These are phyloP conservation scores for Ataeniobius toweri DNA, from an alignment of 2,797 vertebrate genomes.

Conservation along the genomic window DNA sequence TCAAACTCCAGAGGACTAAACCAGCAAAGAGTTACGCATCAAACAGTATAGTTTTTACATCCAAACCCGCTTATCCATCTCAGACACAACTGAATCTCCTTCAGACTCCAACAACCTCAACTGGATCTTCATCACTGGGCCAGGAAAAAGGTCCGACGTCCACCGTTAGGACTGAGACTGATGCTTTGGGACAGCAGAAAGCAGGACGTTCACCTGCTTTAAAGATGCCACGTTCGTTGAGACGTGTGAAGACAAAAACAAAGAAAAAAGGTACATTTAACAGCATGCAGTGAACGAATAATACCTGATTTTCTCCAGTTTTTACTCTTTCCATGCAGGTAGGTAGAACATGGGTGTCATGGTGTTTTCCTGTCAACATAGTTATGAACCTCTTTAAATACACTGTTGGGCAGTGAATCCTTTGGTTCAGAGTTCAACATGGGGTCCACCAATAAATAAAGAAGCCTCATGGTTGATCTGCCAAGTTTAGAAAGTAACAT, in stretches of 20 bases:
- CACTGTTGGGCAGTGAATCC: too few species aligned
- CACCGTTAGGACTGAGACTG: neutral
- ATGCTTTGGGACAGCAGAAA: neutral
- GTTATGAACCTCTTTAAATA: too few species aligned
- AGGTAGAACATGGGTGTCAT: too few species aligned
- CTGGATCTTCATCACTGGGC: neutral
- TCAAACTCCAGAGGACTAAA: neutral
- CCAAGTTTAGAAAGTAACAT: too few species aligned
- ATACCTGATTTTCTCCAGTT: neutral
- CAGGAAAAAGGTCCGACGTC: conserved; percentile 1
- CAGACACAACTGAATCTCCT: neutral
- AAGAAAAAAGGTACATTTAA: conserved; percentile 16
- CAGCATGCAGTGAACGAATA: neutral
- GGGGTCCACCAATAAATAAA: too few species aligned
- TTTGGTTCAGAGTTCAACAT: too few species aligned
- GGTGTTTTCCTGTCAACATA: too few species aligned
- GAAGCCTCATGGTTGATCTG: too few species aligned
- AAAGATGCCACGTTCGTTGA: neutral
- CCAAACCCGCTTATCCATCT: neutral
- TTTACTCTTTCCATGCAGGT: too few species aligned
- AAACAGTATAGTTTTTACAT: neutral
- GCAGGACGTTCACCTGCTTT: neutral
- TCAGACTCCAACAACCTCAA: neutral
- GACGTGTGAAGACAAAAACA: accelerated
- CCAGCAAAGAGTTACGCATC: neutral